Evolutionary conservation across 23 tunicate species (phyloP), one percentile per base, ranked within the genome.

Genomic region (Botrylloides violaceus): DNA sequence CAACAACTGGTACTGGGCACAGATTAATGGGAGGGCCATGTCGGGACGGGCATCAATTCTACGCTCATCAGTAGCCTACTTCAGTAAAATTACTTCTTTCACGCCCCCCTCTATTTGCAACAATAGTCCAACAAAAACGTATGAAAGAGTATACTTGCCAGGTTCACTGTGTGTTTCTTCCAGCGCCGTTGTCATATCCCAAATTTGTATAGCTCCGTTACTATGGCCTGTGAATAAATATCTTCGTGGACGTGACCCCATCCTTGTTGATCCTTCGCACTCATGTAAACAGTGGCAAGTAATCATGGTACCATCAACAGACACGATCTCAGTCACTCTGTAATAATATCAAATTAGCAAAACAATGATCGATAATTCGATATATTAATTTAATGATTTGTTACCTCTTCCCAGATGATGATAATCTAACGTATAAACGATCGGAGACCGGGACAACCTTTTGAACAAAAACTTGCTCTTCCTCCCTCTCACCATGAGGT

Each of bases 401-500:
- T 15, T 61, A 84, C 82, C 84, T 76, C 18, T 70, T 56, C 4
- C 97, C 97, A 36, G 63, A 88, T 3, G 92, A 85, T 26, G 92
- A 93, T 25, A 75, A 31, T 48, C 88, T 55, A 24, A 85, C 66
- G 47, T 34, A 81, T 3, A 85, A 80, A 32, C 62, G 73, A 35
- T 81, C 84, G 55, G 83, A 81, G 22, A 78, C 66, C 0, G 94
- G 98, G 32, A 93, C 78, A 18, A 86, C 64, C 53, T 85, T 81
- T 34, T 93, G 98, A 29, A 85, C 77, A 48, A 93, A 93, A 4
- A 93, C 59, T 66, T 81, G 98, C 1, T 71, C 78, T 70, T 93
- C 94, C 37, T 93, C 98, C 25, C 97, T 72, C 64, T 90, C 97
- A 6, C 97, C 97, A 59, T 90, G 97, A 27, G 97, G 97, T 66